These are phyloP conservation scores for Pocota personata DNA, from an alignment of 2,888 invertebrate species.

Conservation along the genomic window DNA sequence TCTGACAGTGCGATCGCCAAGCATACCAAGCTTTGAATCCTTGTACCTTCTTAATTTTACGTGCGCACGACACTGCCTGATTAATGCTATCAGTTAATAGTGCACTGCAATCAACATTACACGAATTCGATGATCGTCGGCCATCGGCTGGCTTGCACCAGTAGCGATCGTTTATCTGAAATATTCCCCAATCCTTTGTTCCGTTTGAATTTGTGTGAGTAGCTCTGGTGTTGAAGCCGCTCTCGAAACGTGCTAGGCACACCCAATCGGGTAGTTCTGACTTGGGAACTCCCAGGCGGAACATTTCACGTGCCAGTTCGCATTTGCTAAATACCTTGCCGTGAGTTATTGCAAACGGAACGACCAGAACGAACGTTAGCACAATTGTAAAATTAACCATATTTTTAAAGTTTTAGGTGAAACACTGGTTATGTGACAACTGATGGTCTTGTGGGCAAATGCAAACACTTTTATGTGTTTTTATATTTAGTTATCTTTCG, in stretches of 20 bases:
- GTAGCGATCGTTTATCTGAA: constrained; percentile 80
- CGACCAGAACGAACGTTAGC: not conserved
- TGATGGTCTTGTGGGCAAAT: not conserved
- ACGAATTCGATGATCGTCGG: constrained; percentile 76
- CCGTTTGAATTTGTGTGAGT: constrained; percentile 83
- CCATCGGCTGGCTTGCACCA: constrained; percentile 79
- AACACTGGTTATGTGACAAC: not conserved
- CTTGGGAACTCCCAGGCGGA: constrained; percentile 78
- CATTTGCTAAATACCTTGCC: constrained; percentile 75
- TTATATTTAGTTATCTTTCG: no score
- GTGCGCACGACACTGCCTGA: constrained; percentile 78
- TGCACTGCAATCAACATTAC: constrained; percentile 77
- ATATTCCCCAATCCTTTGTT: constrained; percentile 80
- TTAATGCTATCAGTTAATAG: constrained; percentile 78
- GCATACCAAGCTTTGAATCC: constrained; percentile 80
- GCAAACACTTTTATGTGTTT: not conserved
- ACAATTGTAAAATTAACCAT: not conserved
- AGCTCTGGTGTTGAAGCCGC: constrained; percentile 82
- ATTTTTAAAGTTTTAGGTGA: not conserved
- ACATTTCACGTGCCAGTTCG: constrained; percentile 77
- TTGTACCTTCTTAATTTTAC: constrained; percentile 76
- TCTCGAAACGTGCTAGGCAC: constrained; percentile 84
- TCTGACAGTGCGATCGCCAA: constrained; percentile 79
- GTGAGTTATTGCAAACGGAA: not conserved
- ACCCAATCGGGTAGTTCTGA: constrained; percentile 81